A percentile compares a stretch with the other conserved stretches of the same genome.
phyloP scores from a whole-genome alignment of 64 coral and sea anemone genomes.

The Astreopora myriophthalma region DNA sequence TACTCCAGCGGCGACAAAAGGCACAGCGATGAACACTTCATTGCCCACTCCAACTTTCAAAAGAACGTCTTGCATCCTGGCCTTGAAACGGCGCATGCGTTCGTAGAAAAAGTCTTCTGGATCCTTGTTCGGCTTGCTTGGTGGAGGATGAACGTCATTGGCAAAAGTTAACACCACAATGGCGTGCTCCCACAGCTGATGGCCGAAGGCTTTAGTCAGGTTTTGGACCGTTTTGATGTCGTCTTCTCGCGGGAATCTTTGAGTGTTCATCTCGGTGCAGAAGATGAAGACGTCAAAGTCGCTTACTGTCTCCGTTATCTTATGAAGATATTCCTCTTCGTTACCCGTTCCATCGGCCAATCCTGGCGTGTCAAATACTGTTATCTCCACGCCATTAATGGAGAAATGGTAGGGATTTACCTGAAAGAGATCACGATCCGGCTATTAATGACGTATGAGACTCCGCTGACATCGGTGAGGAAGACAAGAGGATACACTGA shows the following conservation, averaged over 20 bases:
- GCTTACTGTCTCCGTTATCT: background rate
- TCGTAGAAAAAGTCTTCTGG: background rate
- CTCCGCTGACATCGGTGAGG: no score
- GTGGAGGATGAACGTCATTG: slow-evolving; percentile 35
- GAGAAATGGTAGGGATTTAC: background rate
- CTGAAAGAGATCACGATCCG: background rate
- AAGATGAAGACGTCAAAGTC: slow-evolving; percentile 42
- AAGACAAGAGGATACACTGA: no score
- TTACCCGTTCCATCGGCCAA: slow-evolving; percentile 34
- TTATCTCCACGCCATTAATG: slow-evolving; percentile 6
- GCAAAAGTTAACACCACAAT: slow-evolving; percentile 60
- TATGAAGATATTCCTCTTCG: slow-evolving; percentile 26
- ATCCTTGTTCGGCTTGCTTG: background rate
- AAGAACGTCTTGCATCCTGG: background rate
- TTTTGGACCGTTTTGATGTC: slow-evolving; percentile 21
- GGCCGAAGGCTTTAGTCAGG: slow-evolving; percentile 13
- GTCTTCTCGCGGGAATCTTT: slow-evolving; percentile 1
- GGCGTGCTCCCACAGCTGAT: slow-evolving; percentile 37
- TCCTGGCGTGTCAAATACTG: slow-evolving; percentile 49
- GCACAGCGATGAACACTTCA: background rate
- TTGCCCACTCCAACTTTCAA: background rate
- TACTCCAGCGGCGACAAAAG: slow-evolving; percentile 47
- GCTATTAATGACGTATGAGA: no score
- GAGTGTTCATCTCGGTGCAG: slow-evolving; percentile 43
- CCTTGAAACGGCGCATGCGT: slow-evolving; percentile 22